phyloP scores from a whole-genome alignment of 2,113 vertebrate genomes.

The Lepus timidus region DNA sequence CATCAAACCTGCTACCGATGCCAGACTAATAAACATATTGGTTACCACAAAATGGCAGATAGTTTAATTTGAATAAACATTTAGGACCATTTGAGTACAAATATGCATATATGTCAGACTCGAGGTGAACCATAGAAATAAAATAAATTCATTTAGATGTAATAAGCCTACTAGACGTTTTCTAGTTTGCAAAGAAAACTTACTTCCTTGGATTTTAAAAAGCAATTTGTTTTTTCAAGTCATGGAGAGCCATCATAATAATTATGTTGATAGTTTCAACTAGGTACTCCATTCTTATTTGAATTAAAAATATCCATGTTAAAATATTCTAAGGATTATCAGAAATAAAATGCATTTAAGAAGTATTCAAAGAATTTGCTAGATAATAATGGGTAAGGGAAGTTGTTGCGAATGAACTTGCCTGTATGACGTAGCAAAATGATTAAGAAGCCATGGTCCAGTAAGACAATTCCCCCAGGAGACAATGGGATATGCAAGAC shows the following conservation, averaged over 20 bases:
- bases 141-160: slow-evolving; percentile 31
- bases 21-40: neutral
- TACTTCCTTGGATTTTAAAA: neutral
- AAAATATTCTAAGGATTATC: neutral
- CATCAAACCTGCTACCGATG: neutral
- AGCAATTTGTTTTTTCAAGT: neutral
- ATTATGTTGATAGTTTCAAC: neutral
- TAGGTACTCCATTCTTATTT: neutral
- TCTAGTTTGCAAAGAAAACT: slow-evolving; percentile 10
- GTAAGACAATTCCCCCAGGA: neutral
- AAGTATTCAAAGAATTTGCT: neutral
- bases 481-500: neutral
- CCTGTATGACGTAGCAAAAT: neutral
- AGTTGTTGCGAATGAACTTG: neutral
- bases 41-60: neutral
- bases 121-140: neutral
- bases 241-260: neutral
- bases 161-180: neutral
- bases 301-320: neutral
- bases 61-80: neutral
- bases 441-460: neutral
- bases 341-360: neutral
- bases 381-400: neutral
- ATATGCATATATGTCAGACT: neutral
- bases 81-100: neutral